Evolutionary conservation across 2,797 vertebrate species (phyloP), one percentile per base, ranked within the genome.

Genomic region (Gymnoscopelus microlampas): DNA sequence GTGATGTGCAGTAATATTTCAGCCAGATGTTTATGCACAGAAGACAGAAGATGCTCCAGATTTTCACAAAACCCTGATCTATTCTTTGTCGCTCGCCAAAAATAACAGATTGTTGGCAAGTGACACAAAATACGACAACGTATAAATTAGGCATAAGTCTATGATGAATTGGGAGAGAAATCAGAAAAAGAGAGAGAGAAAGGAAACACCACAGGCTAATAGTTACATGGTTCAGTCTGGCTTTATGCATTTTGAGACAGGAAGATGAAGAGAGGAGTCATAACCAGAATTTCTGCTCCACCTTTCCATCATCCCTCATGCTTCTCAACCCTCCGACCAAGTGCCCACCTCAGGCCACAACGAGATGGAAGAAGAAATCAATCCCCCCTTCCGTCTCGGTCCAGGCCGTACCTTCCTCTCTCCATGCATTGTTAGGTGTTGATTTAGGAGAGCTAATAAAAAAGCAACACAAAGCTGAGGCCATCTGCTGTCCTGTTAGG

Each of bases 361-460:
- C 74, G 77, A 80, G 84, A 89, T 88, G 83, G 81, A 85, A 77
- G 85, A 90, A 92, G 84, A 90, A 92, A 94, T 92, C 91, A 93
- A 91, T 89, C 79, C 84, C 78, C 70, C 69, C 58, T 62, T 80
- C 78, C 57, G 14, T 50, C 53, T 63, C 58, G 54, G 66, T 62
- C 51, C 64, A 59, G 68, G 49, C 58, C 73, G 64, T 63, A 74
- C 73, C 76, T 65, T 67, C 55, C 78, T 71, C 74, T 74, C 80
- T 64, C 74, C 63, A 53, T 87, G 87, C 87, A 90, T 91, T 91
- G 88, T 93, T 91, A 90, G 85, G 81, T 85, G 88, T 82, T 93
- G 91, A 94, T 93, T 94, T 93, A 94, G 80, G 87, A 64, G 87
- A 82, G 88, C 89, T 92, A 86, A 92, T 87, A 93, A 87, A 92